A percentile compares a stretch with the other conserved stretches of the same genome.
These are phyloP conservation scores for Eledone cirrhosa DNA, from an alignment of 2,888 invertebrate species.

Conservation along the genomic window DNA sequence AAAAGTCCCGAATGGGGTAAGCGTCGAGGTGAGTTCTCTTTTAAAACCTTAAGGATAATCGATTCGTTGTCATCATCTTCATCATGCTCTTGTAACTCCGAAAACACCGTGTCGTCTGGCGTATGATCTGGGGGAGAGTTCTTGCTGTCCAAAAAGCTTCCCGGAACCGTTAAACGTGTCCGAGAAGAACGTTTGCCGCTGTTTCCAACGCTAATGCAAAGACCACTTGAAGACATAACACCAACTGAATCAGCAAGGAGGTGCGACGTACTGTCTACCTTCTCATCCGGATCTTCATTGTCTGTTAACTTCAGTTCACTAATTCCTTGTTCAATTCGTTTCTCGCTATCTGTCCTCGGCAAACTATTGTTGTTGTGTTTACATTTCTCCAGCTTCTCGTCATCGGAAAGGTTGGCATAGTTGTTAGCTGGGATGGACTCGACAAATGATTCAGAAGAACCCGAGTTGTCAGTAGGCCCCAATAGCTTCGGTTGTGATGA, in stretches of 20 bases:
- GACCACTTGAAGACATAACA: slow-evolving; percentile 36
- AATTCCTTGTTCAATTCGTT: slow-evolving; percentile 38
- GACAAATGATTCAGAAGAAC: slow-evolving; percentile 44
- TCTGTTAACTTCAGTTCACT: slow-evolving; percentile 37
- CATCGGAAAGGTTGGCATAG: slow-evolving; percentile 42
- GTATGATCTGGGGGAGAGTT: slow-evolving; percentile 21
- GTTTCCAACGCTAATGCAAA: slow-evolving; percentile 42
- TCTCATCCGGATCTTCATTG: slow-evolving; percentile 37
- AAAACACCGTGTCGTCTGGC: slow-evolving; percentile 25
- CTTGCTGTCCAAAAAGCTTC: slow-evolving; percentile 26
- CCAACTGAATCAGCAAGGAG: slow-evolving; percentile 31
- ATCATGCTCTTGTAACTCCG: slow-evolving; percentile 28
- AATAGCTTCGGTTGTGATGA: slow-evolving; percentile 23
- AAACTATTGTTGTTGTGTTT: slow-evolving; percentile 37
- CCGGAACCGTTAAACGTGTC: slow-evolving; percentile 19
- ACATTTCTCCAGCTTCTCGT: slow-evolving; percentile 37
- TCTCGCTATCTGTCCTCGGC: slow-evolving; percentile 40
- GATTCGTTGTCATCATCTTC: slow-evolving; percentile 28
- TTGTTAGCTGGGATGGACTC: slow-evolving; percentile 47
- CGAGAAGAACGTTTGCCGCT: slow-evolving; percentile 34
- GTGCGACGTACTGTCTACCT: slow-evolving; percentile 36
- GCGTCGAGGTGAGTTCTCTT: slow-evolving; percentile 12
- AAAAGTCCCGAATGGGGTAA: slow-evolving; percentile 12
- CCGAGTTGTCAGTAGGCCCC: slow-evolving; percentile 29
- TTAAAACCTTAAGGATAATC: slow-evolving; percentile 13